A percentile compares a stretch with the other conserved stretches of the same genome.
Conservation (phyloP, 2,113 vertebrate species). For the Symphodus melops region DNA sequence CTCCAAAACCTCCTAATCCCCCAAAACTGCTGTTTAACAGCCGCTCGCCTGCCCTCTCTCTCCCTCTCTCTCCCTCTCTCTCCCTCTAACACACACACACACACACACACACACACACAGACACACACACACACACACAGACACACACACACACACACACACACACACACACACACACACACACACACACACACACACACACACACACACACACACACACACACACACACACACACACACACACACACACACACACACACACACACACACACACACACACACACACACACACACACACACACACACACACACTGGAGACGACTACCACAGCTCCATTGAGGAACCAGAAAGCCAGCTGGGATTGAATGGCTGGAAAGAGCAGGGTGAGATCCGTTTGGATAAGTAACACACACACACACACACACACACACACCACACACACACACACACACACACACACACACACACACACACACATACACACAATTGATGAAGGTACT, state of each 20-base stretch:
- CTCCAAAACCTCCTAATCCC: slow-evolving; percentile 80
- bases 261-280: slow-evolving; percentile 1
- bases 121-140: slow-evolving; percentile 15
- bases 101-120: not conserved
- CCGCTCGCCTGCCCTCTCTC: slow-evolving; percentile 69
- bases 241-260: no score
- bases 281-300: slow-evolving; percentile 24
- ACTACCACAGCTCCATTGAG: slow-evolving; percentile 65
- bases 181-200: slow-evolving; percentile 8
- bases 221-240: not conserved
- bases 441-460: slow-evolving; percentile 39
- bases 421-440: slow-evolving; percentile 21
- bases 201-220: no score
- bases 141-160: slow-evolving; percentile 15
- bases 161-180: slow-evolving; percentile 13
- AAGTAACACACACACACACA: slow-evolving; percentile 12
- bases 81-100: no score
- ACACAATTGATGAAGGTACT: not conserved
- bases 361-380: slow-evolving; percentile 73
- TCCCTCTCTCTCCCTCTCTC: slow-evolving; percentile 10
- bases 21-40: slow-evolving; percentile 84
- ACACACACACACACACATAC: slow-evolving; percentile 34
- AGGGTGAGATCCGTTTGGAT: slow-evolving; percentile 77
- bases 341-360: slow-evolving; percentile 69
- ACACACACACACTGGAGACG: slow-evolving; percentile 4